These are phyloP conservation scores for Ariolimax columbianus DNA, from an alignment of 2,888 invertebrate species.

Conservation along the genomic window DNA sequence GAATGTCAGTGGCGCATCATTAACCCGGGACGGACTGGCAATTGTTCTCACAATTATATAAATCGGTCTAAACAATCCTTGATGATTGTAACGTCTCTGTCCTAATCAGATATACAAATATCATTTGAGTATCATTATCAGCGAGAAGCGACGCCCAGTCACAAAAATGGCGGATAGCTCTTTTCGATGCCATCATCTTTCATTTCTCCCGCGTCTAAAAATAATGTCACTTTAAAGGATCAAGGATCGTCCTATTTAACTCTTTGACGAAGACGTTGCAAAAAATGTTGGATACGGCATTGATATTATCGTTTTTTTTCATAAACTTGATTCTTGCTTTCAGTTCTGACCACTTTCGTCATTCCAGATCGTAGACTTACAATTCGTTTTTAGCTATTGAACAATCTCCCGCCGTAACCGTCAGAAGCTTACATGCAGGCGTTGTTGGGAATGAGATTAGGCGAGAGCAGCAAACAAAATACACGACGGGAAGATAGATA, in stretches of 20 bases:
- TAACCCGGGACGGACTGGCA: constrained; percentile 6
- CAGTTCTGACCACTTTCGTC: background rate
- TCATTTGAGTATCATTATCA: background rate
- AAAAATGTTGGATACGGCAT: background rate
- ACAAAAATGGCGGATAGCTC: background rate
- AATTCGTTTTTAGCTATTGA: no score
- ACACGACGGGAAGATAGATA: no score
- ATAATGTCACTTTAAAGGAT: background rate
- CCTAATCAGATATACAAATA: background rate
- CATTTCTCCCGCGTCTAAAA: background rate
- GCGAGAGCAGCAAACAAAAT: no score
- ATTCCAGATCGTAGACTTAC: no score
- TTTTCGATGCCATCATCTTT: background rate
- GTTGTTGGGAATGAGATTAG: no score
- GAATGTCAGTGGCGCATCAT: background rate
- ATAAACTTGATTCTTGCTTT: no score
- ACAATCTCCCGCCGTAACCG: no score
- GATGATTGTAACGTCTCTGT: background rate
- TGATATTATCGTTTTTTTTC: background rate
- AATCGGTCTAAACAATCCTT: background rate
- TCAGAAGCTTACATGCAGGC: no score
- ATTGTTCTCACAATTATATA: background rate
- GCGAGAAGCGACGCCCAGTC: background rate
- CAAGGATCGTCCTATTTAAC: background rate
- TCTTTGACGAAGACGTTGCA: background rate